Percentiles rank a stretch among this genome's conserved stretches.
These are phyloP conservation scores for Bombycilla garrulus DNA, from an alignment of 2,113 vertebrate species.

Conservation along the genomic window DNA sequence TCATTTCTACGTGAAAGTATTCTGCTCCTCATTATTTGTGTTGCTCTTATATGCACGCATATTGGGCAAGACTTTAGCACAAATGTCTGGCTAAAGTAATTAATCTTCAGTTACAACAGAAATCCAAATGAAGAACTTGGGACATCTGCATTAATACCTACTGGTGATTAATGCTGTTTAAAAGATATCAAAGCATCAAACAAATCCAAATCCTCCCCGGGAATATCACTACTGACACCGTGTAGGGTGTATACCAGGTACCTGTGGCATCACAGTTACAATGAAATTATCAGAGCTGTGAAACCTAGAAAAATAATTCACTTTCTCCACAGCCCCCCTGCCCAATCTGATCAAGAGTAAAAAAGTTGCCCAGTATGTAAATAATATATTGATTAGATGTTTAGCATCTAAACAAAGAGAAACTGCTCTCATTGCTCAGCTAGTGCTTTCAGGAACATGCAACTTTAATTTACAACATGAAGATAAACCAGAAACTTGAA, in stretches of 20 bases:
- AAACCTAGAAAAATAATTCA: background rate
- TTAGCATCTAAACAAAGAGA: background rate
- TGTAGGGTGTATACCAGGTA: background rate
- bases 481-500: background rate
- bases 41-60: constrained; percentile 4
- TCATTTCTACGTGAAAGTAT: background rate
- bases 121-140: constrained; percentile 54
- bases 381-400: background rate
- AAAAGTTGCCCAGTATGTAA: background rate
- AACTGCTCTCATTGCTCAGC: background rate
- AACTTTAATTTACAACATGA: background rate
- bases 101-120: constrained; percentile 52
- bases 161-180: constrained; percentile 64
- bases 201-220: background rate
- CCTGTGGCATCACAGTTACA: background rate
- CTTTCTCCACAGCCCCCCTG: accelerated
- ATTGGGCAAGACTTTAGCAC: constrained; percentile 6
- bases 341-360: background rate
- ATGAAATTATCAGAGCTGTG: background rate
- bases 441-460: background rate
- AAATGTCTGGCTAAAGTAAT: constrained; percentile 47
- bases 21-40: background rate
- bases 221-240: background rate
- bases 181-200: constrained; percentile 51
- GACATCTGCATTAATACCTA: constrained; percentile 58